Evolutionary conservation across 2,888 invertebrate genomes (phyloP).

Genomic region (Callyntrura guangdongensis): DNA sequence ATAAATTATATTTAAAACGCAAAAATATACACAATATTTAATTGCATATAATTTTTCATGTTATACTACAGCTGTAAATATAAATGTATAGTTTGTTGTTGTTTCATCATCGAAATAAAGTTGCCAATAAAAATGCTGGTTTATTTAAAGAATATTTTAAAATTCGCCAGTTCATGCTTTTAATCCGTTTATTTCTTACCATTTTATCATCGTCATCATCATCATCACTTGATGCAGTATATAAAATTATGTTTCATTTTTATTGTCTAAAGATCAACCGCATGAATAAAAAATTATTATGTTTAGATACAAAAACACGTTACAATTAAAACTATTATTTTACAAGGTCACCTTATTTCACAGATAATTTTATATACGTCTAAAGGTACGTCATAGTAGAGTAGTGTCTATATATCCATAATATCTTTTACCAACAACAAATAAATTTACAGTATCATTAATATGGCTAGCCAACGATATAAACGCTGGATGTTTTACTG

Average conservation of each 20-base stretch:
- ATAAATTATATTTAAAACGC: too few species aligned
- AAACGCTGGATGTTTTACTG: neutral
- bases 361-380: neutral
- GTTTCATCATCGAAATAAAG: neutral
- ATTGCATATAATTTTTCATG: too few species aligned
- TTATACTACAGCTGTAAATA: neutral
- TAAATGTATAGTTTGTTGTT: neutral
- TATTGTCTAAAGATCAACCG: neutral
- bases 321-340: conserved; percentile 1
- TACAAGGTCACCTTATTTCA: conserved; percentile 23
- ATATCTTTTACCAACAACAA: conserved; percentile 18
- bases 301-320: neutral
- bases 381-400: conserved; percentile 15
- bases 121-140: neutral
- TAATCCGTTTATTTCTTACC: neutral
- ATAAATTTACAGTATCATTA: conserved; percentile 11
- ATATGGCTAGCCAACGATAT: conserved; percentile 35
- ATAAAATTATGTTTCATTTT: neutral
- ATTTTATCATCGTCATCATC: neutral
- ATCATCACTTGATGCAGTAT: neutral
- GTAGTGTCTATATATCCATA: neutral
- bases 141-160: neutral
- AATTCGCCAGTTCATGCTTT: neutral
- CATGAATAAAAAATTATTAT: conserved; percentile 3
- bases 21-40: too few species aligned